Evolutionary conservation across 2,113 vertebrate species (phyloP), one percentile per base, ranked within the genome.

Genomic region (Myrmophylax atrothorax): DNA sequence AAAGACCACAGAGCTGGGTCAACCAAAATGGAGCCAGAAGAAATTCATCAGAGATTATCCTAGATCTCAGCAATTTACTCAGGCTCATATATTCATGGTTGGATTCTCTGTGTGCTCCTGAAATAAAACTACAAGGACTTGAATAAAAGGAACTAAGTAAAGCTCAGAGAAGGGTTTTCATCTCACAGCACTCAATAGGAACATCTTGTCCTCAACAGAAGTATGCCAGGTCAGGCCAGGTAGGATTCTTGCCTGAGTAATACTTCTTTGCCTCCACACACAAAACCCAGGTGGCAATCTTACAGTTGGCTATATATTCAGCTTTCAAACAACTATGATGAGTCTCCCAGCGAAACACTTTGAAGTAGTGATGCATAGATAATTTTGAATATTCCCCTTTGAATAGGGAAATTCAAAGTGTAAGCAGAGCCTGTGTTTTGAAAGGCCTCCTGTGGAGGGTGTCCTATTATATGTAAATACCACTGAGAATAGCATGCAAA

Each of bases 401-500:
- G 62, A 94, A 82, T 87, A 68, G 35, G 78, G 93, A 96, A 96
- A 75, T 81, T 70, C 74, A 90, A 92, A 92, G 69, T 31, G 74
- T 72, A 82, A 64, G 66, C 64, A 90, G 72, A 89, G 62, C 18
- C 56, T 81, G 26, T 72, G 58, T 90, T 92, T 96, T 95, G 84
- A 96, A 66, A 82, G 77, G 72, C 70, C 93, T 94, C 75, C 69
- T 60, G 44, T 59, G 82, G 62, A 87, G 20, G 26, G 66, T 93
- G 93, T 93, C 76, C 89, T 90, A 88, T 82, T 87, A 67, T 91
- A 96, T 95, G 78, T 55, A 82, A 96, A 90, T 93, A 75, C 31
- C 31, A 63, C 81, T 5, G 70, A 93, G 58, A 89, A 89, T 18
- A 87, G 58, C 28, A 88, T 86, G 81, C 80, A 91, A 96, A 95